Evolutionary conservation across 2,888 invertebrate genomes (phyloP).

Genomic region (Dasypolia templi): DNA sequence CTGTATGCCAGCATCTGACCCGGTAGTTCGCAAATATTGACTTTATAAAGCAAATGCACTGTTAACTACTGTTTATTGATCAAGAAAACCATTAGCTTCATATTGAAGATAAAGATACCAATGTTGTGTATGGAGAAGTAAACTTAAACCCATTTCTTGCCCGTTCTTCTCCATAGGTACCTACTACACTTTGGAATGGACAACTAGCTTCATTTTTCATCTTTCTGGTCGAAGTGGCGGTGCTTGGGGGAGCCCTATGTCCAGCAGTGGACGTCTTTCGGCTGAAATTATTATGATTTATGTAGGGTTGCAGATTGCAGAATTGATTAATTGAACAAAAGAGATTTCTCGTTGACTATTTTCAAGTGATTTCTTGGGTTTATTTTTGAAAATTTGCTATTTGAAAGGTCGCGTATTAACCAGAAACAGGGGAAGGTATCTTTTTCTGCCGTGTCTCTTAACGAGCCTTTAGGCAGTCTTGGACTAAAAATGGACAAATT

Average conservation of each 20-base stretch:
- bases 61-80: constrained; percentile 4
- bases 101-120: not conserved
- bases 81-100: not conserved
- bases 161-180: too few species aligned
- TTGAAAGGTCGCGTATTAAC: not conserved
- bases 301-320: not conserved
- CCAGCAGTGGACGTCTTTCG: too few species aligned
- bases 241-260: not conserved
- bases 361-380: too few species aligned
- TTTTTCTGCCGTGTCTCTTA: not conserved
- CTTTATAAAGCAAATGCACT: constrained; percentile 42
- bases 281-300: not conserved
- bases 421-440: not conserved
- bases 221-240: not conserved
- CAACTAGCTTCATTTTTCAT: too few species aligned
- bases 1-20: constrained; percentile 56
- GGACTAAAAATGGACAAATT: not conserved
- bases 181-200: too few species aligned
- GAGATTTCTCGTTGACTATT: not conserved
- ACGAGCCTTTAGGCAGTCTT: not conserved
- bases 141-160: too few species aligned
- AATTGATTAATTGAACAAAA: not conserved
- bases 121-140: not conserved
- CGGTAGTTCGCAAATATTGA: constrained; percentile 51
- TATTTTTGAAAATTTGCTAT: not conserved